A percentile compares a stretch with the other conserved stretches of the same genome.
Evolutionary conservation across 2,113 vertebrate genomes (phyloP).

Genomic region (Sakesphorus luctuosus): DNA sequence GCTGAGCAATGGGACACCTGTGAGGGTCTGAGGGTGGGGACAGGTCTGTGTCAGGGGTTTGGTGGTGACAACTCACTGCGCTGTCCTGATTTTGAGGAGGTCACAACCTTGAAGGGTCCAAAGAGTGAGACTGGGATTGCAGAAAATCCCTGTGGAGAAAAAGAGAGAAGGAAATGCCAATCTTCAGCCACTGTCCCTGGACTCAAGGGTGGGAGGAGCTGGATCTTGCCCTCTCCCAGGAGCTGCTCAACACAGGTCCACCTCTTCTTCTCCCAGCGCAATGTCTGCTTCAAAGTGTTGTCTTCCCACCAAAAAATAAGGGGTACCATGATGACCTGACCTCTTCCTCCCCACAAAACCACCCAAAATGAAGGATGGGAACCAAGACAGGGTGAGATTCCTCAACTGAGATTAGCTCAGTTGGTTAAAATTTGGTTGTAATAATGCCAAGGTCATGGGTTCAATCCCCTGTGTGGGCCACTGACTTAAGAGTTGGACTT

Average conservation of each 20-base stretch:
- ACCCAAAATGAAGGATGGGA: background rate
- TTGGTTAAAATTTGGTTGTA: too few species aligned
- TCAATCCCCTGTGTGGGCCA: too few species aligned
- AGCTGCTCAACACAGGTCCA: background rate
- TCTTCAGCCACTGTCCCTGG: fast-evolving
- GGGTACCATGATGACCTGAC: too few species aligned
- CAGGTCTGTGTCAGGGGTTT: background rate
- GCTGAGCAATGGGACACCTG: background rate
- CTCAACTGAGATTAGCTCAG: background rate
- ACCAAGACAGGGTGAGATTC: background rate
- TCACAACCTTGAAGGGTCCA: background rate
- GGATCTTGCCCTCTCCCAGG: background rate
- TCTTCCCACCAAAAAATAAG: background rate
- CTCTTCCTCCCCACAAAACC: background rate
- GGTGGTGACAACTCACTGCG: background rate
- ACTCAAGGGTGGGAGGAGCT: background rate
- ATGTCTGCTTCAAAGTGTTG: background rate
- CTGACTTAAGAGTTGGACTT: too few species aligned
- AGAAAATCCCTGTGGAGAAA: background rate
- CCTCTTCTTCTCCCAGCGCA: background rate
- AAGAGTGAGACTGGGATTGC: background rate
- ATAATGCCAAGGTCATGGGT: too few species aligned
- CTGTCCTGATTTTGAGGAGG: background rate
- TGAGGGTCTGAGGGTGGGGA: background rate
- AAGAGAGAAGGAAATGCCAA: background rate